Evolutionary conservation across 2,888 invertebrate genomes (phyloP).

Genomic region (Uropetala carovei): DNA sequence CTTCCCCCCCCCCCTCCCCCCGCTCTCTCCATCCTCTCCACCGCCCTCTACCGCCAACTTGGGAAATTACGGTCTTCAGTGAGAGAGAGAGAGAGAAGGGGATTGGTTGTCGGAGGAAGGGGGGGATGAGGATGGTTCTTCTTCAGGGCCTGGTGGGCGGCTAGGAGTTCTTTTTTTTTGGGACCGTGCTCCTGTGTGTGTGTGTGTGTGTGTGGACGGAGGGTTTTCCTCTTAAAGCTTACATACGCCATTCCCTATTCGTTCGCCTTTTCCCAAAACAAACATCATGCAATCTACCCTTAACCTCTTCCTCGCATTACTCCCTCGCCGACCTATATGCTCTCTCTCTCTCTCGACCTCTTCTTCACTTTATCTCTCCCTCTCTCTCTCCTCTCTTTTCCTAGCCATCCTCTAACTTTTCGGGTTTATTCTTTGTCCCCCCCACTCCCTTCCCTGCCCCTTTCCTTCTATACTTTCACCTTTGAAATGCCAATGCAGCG

Average conservation of each 20-base stretch:
- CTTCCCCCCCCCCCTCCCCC: no score
- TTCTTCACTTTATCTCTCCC: neutral
- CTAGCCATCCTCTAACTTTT: neutral
- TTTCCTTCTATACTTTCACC: neutral
- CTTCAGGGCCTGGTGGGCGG: neutral
- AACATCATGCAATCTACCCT: constrained; percentile 36
- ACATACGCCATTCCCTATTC: neutral
- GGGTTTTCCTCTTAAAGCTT: neutral
- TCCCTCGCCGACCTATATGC: neutral
- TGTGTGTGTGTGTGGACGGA: neutral
- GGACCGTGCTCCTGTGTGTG: neutral
- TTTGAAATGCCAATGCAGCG: neutral
- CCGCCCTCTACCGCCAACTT: constrained; percentile 38
- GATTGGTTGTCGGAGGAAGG: neutral
- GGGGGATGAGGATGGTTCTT: neutral
- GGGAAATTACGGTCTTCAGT: constrained; percentile 41
- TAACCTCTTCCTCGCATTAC: neutral
- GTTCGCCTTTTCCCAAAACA: constrained; percentile 20
- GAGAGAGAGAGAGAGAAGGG: neutral
- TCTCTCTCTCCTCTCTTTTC: neutral
- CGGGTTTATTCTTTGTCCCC: neutral
- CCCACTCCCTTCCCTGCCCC: neutral
- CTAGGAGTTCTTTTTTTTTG: neutral
- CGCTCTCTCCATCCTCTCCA: neutral
- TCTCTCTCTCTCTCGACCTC: neutral